These are phyloP conservation scores for Myotis davidii DNA, from an alignment of 2,113 vertebrate genomes.

Conservation along the genomic window DNA sequence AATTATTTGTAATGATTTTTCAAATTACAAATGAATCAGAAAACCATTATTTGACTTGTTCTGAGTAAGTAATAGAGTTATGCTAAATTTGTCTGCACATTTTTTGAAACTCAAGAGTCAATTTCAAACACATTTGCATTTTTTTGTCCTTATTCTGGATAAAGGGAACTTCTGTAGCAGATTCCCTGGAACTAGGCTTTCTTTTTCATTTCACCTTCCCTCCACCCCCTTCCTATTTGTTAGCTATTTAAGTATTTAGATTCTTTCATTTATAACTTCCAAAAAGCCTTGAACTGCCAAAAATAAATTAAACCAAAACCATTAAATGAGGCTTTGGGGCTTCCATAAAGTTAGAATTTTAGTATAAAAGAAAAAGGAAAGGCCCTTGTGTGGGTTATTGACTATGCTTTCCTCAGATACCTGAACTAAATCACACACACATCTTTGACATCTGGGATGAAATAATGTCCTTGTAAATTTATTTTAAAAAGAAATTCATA, in stretches of 20 bases:
- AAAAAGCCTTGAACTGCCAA: neutral
- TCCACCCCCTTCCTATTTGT: neutral
- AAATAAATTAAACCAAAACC: neutral
- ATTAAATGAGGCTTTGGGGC: neutral
- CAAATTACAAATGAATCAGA: conserved; percentile 51
- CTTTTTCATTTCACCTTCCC: neutral
- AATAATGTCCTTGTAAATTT: neutral
- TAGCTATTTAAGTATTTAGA: conserved; percentile 11
- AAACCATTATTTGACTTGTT: conserved; percentile 53
- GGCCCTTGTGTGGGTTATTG: neutral
- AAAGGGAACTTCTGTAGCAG: neutral
- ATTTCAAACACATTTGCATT: neutral
- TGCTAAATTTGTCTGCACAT: neutral
- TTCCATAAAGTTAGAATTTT: neutral
- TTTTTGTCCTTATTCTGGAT: neutral
- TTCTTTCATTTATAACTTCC: neutral
- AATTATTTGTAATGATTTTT: conserved; percentile 67
- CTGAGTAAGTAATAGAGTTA: conserved; percentile 56
- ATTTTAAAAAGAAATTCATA: neutral
- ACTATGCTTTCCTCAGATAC: neutral
- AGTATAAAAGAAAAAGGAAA: neutral
- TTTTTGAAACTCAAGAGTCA: neutral
- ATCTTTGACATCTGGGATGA: neutral
- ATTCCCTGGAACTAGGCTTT: neutral
- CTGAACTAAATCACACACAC: neutral